Evolutionary conservation across 1,140 invertebrate species (phyloP), one percentile per base, ranked within the genome.

Genomic region (Diabrotica virgifera): DNA sequence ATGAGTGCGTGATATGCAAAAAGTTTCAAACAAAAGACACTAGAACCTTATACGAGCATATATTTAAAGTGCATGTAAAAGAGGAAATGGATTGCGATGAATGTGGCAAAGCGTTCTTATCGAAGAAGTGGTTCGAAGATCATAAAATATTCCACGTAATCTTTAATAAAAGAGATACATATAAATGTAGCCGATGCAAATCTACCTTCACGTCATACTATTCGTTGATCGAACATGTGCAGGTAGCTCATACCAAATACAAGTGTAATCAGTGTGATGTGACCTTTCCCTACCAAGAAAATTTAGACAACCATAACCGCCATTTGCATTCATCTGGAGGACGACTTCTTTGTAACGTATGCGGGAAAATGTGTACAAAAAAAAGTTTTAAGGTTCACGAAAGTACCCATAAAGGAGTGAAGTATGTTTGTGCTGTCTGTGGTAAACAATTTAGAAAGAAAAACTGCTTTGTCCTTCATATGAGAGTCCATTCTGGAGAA

Each of bases 371-470:
- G 6, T 46, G 6, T 46, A 46, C 40, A 11, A 11, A 8, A 8
- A 46, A 46, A 46, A 6, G 11, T 11, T 8, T 11, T 6, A 46
- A 6, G 40, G 2, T n/a, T 8, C 40, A 46, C 11, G 6, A 8
- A 46, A 46, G 6, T 11, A 46, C 6, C 6, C 40, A 46, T 11
- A 11, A 46, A 11, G 40, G 11, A 46, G 6, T 8, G 11, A 46
- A 11, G 6, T 46, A 8, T 46, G 11, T 55, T 5, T 55, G 53
- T 6, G 10, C 53, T 5, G 77, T 84, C 24, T 87, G 85, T 58
- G 79, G 79, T 0, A 84, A 84, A 53, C 81, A 83, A 0, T 86
- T 85, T 66, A 77, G 91, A 69, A 83, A 84, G 52, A 86, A 86
- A 63, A 82, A 84, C n/a, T 82, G 82, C 0, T 81, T 87, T 36